Percentiles rank a stretch among this genome's conserved stretches.
Evolutionary conservation across 2,888 invertebrate genomes (phyloP).

Genomic region (Papilio demoleus): DNA sequence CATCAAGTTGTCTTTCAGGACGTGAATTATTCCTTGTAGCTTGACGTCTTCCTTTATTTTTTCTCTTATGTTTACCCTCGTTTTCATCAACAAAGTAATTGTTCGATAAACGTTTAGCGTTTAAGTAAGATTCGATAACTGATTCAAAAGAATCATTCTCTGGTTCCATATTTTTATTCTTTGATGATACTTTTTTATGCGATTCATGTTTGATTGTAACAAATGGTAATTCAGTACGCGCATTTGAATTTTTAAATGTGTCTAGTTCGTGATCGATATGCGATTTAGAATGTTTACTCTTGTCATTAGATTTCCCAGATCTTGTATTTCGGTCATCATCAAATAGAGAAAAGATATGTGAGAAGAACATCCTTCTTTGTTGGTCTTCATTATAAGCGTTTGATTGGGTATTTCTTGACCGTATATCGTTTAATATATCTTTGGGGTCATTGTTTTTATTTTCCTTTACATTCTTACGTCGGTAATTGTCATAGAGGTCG

Average conservation of each 20-base stretch:
- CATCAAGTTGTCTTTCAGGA: slow-evolving; percentile 5
- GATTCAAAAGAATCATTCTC: slow-evolving; percentile 7
- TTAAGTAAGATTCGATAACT: not conserved
- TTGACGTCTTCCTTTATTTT: slow-evolving; percentile 13
- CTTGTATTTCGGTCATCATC: slow-evolving; percentile 16
- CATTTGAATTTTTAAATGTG: not conserved
- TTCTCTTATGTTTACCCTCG: slow-evolving; percentile 1
- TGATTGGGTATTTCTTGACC: slow-evolving; percentile 8
- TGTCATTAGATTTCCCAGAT: not conserved
- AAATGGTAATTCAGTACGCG: not conserved
- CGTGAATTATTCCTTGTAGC: slow-evolving; percentile 12
- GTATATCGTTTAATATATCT: slow-evolving; percentile 18
- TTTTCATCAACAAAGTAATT: not conserved
- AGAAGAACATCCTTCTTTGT: slow-evolving; percentile 28
- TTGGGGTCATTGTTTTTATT: slow-evolving; percentile 18
- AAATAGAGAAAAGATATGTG: slow-evolving; percentile 31
- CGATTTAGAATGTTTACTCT: not conserved
- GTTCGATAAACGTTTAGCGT: not conserved
- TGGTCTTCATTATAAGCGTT: slow-evolving; percentile 30
- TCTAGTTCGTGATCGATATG: not conserved
- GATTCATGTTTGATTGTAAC: not conserved
- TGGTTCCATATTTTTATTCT: not conserved
- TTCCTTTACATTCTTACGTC: slow-evolving; percentile 5
- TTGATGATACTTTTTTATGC: slow-evolving; percentile 2
- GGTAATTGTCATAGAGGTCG: slow-evolving; percentile 5